Percentiles rank a stretch among this genome's conserved stretches.
These are phyloP conservation scores for Procapra przewalskii DNA, from an alignment of 2,113 vertebrate species.

Conservation along the genomic window DNA sequence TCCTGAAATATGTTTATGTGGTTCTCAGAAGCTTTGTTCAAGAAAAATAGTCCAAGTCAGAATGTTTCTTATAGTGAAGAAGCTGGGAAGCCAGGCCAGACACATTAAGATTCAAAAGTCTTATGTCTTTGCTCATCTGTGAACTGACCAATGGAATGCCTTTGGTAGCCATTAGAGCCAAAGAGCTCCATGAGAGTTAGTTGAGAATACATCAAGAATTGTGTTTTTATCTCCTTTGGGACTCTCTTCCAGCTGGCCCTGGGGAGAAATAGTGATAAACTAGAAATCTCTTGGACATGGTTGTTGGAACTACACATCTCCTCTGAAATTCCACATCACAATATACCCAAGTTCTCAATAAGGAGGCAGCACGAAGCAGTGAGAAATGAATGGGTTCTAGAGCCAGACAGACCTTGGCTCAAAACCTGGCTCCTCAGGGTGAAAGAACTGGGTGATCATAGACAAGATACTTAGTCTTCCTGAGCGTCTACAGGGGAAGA, in stretches of 20 bases:
- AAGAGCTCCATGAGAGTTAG: background rate
- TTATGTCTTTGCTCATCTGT: background rate
- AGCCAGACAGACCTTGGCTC: background rate
- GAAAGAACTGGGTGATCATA: background rate
- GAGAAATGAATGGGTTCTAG: background rate
- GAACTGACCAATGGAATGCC: background rate
- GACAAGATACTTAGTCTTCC: background rate
- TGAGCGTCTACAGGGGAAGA: background rate
- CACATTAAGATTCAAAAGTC: background rate
- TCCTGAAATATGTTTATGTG: conserved; percentile 10
- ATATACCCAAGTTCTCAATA: background rate
- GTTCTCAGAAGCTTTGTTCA: background rate
- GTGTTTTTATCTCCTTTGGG: conserved; percentile 23
- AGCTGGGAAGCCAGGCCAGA: background rate
- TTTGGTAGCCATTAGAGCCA: background rate
- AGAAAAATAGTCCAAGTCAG: background rate
- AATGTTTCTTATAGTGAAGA: conserved; percentile 13
- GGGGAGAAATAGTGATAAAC: background rate
- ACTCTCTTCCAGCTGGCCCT: background rate
- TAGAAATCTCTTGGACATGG: background rate
- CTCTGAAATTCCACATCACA: conserved; percentile 5
- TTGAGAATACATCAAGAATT: background rate
- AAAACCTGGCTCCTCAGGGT: background rate
- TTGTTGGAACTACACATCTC: background rate
- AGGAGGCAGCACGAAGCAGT: background rate